Conservation (phyloP, 2,888 invertebrate species). For the Oscheius myriophilus region DNA sequence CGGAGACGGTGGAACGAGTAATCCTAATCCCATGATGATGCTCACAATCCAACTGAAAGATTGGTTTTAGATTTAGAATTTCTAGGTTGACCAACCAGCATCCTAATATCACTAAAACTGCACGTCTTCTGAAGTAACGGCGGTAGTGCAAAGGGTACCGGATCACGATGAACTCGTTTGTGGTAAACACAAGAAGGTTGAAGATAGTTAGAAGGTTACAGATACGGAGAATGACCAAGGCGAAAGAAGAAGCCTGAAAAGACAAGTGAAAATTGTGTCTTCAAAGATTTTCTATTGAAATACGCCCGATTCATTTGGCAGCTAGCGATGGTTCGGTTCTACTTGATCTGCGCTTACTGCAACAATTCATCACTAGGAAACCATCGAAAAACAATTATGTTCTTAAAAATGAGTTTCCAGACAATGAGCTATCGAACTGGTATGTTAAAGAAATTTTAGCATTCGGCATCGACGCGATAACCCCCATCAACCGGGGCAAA, state of each 20-base stretch:
- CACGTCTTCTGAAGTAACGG: conserved; percentile 64
- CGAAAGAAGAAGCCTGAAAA: conserved; percentile 61
- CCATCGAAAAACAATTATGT: too few species aligned
- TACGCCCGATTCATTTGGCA: too few species aligned
- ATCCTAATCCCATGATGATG: conserved; percentile 61
- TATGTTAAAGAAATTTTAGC: too few species aligned
- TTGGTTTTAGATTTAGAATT: background rate
- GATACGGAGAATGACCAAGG: conserved; percentile 63
- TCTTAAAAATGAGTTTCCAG: too few species aligned
- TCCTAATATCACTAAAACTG: conserved; percentile 59
- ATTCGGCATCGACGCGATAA: too few species aligned
- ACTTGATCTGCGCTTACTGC: too few species aligned
- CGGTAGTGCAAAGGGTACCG: conserved; percentile 69
- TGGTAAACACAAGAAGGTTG: conserved; percentile 69
- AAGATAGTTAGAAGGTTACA: conserved; percentile 70
- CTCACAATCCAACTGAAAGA: conserved; percentile 65
- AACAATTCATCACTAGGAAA: too few species aligned
- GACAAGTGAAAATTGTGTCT: background rate
- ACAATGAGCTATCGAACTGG: too few species aligned
- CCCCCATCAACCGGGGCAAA: too few species aligned
- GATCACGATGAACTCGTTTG: conserved; percentile 68
- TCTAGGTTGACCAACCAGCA: conserved; percentile 45
- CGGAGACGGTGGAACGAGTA: conserved; percentile 40
- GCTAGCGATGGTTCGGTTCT: too few species aligned
- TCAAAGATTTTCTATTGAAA: too few species aligned